Evolutionary conservation across 2,888 invertebrate species (phyloP), one percentile per base, ranked within the genome.

Genomic region (Erannis defoliaria): DNA sequence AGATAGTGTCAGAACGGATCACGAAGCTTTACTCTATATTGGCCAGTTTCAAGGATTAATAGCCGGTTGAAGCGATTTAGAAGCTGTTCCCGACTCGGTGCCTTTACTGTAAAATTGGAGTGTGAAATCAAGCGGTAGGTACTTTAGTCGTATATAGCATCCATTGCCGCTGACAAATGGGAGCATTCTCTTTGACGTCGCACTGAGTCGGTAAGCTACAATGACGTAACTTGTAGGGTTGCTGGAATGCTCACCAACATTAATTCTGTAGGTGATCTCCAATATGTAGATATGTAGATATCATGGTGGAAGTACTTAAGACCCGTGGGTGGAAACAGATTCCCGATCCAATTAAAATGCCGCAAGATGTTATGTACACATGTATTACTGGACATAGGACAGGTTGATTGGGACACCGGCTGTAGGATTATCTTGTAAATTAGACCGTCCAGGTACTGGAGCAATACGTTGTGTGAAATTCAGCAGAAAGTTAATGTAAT

Each of bases 111-210:
- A 31, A 31, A 46, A 12, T 12, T 31, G 29, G 60, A 37, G 31
- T 23, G 54, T 43, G 55, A 49, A 53, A 61, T 54, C 26, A 16
- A 49, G 53, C 55, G 43, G 31, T 21, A 21, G 43, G 31, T 21
- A 21, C 18, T 49, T 55, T 29, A 18, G 38, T 35, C 31, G 31
- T 49, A 55, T 56, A 49, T 12, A 45, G 48, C 48, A 42, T 55
- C 51, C 49, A 64, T 64, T 48, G 55, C 51, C 21, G 59, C 45
- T 51, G 40, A 64, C 62, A 50, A 62, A 43, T 55, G 35, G 55
- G 12, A 29, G 33, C 21, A 35, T 55, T 42, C 33, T 19, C 53
- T 29, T 51, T 40, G 55, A 56, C 40, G 23, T 23, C 5, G 16
- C 48, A 51, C n/a, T 37, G 46, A 37, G 40, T 51, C 43, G 33